A percentile compares a stretch with the other conserved stretches of the same genome.
Evolutionary conservation across 2,113 vertebrate species (phyloP).

Genomic region (Labeo catla): DNA sequence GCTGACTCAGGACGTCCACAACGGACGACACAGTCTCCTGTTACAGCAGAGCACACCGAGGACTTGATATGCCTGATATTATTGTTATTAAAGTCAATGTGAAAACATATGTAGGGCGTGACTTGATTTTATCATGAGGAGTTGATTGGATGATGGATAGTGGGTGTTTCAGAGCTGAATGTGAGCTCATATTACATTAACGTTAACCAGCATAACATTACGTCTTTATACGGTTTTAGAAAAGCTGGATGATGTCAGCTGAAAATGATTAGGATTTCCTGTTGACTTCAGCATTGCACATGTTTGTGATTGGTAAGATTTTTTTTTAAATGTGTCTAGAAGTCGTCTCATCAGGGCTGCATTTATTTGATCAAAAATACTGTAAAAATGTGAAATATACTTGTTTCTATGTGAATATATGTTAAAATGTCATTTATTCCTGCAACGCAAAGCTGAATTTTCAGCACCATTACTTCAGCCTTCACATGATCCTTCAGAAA

Average conservation of each 20-base stretch:
- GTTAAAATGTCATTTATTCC: background rate
- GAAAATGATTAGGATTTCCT: background rate
- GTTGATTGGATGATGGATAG: background rate
- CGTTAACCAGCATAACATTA: background rate
- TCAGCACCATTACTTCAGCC: background rate
- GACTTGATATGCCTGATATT: background rate
- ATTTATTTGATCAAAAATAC: background rate
- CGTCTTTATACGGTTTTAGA: background rate
- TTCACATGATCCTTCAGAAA: background rate
- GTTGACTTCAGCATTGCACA: background rate
- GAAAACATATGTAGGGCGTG: background rate
- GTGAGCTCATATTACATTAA: background rate
- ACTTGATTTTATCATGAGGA: background rate
- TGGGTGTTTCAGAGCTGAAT: background rate
- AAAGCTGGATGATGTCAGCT: background rate
- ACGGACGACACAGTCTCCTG: slow-evolving; percentile 15
- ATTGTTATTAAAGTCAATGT: background rate
- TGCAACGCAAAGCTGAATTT: background rate
- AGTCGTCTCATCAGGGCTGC: background rate
- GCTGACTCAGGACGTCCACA: slow-evolving; percentile 68
- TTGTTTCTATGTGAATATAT: background rate
- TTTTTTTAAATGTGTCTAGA: no score
- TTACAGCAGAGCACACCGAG: background rate
- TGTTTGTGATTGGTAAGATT: no score
- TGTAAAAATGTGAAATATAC: no score